phyloP scores from a whole-genome alignment of 2,797 vertebrate species.

The Bovichtus variegatus region DNA sequence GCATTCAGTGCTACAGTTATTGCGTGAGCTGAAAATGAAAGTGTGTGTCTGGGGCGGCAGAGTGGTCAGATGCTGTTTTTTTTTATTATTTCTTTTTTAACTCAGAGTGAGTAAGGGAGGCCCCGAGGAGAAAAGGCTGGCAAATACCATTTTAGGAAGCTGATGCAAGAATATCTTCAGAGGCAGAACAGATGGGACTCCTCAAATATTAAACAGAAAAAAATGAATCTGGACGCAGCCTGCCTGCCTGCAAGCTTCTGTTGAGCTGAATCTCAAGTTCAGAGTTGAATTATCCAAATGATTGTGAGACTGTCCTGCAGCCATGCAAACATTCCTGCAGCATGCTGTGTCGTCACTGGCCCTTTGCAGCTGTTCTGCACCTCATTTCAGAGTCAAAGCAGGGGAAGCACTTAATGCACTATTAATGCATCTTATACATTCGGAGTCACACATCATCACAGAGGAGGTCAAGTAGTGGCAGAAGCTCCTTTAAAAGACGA shows the following conservation, averaged over 20 bases:
- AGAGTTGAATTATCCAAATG: slow-evolving; percentile 36
- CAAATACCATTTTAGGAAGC: slow-evolving; percentile 38
- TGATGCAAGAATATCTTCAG: slow-evolving; percentile 28
- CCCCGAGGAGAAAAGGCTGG: slow-evolving; percentile 15
- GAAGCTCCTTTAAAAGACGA: background rate
- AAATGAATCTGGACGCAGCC: slow-evolving; percentile 26
- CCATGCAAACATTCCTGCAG: slow-evolving; percentile 63
- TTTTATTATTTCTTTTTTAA: no score
- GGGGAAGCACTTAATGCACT: background rate
- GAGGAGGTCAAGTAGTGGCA: background rate
- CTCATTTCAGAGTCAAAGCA: slow-evolving; percentile 30
- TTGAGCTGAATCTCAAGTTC: slow-evolving; percentile 41
- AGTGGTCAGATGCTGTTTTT: slow-evolving; percentile 6
- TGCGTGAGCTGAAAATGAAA: slow-evolving; percentile 2
- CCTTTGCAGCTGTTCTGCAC: slow-evolving; percentile 32
- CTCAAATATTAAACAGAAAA: slow-evolving; percentile 35
- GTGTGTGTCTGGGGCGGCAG: background rate
- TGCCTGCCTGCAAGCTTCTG: slow-evolving; percentile 27
- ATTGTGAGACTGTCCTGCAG: slow-evolving; percentile 41
- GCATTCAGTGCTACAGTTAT: background rate
- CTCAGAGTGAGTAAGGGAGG: background rate
- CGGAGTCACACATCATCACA: background rate
- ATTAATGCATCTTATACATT: background rate
- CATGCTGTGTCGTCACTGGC: slow-evolving; percentile 2
- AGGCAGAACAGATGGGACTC: slow-evolving; percentile 46